Percentiles rank a stretch among this genome's conserved stretches.
phyloP scores from a whole-genome alignment of 2,113 vertebrate species.

The Notiomystis cincta region DNA sequence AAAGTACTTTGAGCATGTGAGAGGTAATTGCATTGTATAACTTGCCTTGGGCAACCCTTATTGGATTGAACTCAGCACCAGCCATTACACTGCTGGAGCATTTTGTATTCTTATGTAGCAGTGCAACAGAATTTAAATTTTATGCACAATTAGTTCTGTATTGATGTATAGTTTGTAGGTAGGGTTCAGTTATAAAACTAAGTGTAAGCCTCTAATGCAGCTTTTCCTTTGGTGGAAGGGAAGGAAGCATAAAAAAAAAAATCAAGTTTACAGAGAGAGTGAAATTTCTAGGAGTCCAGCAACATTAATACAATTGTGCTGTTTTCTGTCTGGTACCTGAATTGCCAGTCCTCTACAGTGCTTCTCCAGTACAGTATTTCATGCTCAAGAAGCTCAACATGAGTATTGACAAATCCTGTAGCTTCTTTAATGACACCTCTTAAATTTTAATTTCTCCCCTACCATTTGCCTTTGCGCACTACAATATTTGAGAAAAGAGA shows the following conservation, averaged over 20 bases:
- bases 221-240: slow-evolving; percentile 23
- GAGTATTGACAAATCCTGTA: neutral
- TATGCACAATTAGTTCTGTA: slow-evolving; percentile 67
- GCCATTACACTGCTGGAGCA: slow-evolving; percentile 2
- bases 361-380: neutral
- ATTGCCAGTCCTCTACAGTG: neutral
- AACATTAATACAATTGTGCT: neutral
- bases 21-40: slow-evolving; percentile 67
- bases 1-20: slow-evolving; percentile 40
- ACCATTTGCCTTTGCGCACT: neutral
- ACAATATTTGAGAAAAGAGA: neutral
- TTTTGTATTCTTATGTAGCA: slow-evolving; percentile 59
- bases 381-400: neutral
- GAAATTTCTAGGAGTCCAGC: neutral
- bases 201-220: neutral
- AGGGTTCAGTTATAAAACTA: slow-evolving; percentile 39
- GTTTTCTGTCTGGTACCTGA: neutral
- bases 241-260: neutral
- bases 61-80: slow-evolving; percentile 25
- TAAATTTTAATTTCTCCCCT: neutral
- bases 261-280: neutral
- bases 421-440: neutral
- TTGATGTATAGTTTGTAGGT: slow-evolving; percentile 58
- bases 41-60: slow-evolving; percentile 41
- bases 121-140: slow-evolving; percentile 65